Conservation (phyloP, 2,113 vertebrate genomes). For the Myanophis thanlyinensis region DNA sequence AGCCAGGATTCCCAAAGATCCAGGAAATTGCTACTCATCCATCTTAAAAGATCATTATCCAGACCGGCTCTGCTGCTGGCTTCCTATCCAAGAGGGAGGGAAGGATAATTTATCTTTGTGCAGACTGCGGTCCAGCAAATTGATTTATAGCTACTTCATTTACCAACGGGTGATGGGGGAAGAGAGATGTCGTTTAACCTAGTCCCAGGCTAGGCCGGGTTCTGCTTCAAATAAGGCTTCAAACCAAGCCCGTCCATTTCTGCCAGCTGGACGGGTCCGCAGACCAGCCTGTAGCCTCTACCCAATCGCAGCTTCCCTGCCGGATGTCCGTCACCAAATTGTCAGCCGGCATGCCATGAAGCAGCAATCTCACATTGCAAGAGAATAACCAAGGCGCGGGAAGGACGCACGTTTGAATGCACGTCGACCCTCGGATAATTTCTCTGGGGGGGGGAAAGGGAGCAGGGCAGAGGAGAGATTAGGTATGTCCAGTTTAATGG, state of each 20-base stretch:
- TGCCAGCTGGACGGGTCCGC: too few relatives aligned
- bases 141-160: not conserved
- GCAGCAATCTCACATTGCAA: too few relatives aligned
- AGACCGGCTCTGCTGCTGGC: not conserved
- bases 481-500: too few relatives aligned
- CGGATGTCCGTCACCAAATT: not conserved
- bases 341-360: too few relatives aligned
- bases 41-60: not conserved
- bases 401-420: not conserved
- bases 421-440: not conserved
- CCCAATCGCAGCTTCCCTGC: not conserved
- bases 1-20: not conserved
- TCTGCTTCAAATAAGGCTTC: not conserved
- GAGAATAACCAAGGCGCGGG: not conserved
- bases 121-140: not conserved
- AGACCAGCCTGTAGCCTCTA: too few relatives aligned
- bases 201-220: not conserved
- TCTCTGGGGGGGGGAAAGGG: not conserved
- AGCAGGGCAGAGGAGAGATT: not conserved
- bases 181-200: not conserved
- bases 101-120: not conserved
- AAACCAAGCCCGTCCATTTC: too few relatives aligned
- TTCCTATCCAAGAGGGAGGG: not conserved
- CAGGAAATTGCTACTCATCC: not conserved
- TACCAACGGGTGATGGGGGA: not conserved